phyloP scores from a whole-genome alignment of 2,797 vertebrate genomes.

The Manis pentadactyla region DNA sequence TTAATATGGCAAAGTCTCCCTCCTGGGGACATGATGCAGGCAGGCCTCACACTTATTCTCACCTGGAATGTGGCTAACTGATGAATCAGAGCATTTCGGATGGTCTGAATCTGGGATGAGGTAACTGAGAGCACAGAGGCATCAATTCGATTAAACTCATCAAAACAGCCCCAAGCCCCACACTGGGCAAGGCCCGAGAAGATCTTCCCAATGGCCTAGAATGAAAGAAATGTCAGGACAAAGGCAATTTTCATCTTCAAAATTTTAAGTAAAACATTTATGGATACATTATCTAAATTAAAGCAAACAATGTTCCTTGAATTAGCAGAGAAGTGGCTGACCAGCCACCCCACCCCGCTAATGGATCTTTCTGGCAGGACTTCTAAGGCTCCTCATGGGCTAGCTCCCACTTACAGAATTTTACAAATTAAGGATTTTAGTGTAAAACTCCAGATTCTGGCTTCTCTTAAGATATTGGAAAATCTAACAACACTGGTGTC shows the following conservation, averaged over 20 bases:
- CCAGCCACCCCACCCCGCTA: rapidly evolving
- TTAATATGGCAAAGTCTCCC: rapidly evolving
- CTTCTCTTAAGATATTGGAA: not conserved
- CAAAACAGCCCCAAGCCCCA: constrained; percentile 99
- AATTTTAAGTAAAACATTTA: rapidly evolving
- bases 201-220: constrained; percentile 96
- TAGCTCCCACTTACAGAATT: not conserved
- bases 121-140: constrained; percentile 98
- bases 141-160: constrained; percentile 98
- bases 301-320: rapidly evolving
- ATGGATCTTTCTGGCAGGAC: not conserved
- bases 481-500: not conserved
- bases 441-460: not conserved
- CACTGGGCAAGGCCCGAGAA: constrained; percentile 97
- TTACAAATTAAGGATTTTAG: not conserved
- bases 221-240: not conserved
- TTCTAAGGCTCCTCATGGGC: not conserved
- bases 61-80: constrained; percentile 94
- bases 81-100: constrained; percentile 95
- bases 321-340: rapidly evolving
- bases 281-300: not conserved
- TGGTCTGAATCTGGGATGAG: constrained; percentile 98
- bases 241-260: not conserved
- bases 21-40: rapidly evolving
- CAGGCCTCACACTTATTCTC: rapidly evolving